These are phyloP conservation scores for Drymodes brunneopygia DNA, from an alignment of 2,113 vertebrate species.

Conservation along the genomic window DNA sequence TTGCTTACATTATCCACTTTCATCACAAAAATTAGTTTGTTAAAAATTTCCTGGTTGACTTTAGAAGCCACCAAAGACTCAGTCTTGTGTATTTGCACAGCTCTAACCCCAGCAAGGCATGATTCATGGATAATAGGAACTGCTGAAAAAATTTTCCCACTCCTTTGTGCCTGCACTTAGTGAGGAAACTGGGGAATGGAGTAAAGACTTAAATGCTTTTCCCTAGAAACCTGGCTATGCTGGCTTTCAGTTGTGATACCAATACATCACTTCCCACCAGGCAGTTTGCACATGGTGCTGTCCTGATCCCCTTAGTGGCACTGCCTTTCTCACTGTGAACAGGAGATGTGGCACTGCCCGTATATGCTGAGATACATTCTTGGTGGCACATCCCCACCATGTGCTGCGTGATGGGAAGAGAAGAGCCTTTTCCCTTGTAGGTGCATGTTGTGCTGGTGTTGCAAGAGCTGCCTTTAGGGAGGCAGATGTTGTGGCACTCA, in stretches of 20 bases:
- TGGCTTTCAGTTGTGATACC: background rate
- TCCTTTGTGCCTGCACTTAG: background rate
- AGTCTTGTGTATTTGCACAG: background rate
- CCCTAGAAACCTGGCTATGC: accelerated
- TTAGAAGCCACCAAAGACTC: background rate
- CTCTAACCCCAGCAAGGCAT: background rate
- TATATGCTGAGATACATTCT: accelerated
- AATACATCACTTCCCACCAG: background rate
- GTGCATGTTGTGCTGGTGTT: background rate
- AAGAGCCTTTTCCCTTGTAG: background rate
- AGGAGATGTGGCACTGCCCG: background rate
- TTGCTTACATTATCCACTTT: background rate
- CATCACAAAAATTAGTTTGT: background rate
- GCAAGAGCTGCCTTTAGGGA: background rate
- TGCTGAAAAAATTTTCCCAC: background rate
- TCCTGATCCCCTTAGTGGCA: background rate
- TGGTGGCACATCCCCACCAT: background rate
- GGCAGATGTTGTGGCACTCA: background rate
- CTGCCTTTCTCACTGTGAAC: accelerated
- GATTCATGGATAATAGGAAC: background rate
- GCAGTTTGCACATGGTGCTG: accelerated
- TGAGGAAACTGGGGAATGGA: background rate
- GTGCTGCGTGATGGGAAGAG: background rate
- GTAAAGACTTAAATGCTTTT: background rate
- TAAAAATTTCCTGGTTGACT: background rate